Conservation (phyloP, 2,797 vertebrate genomes). For the Urosaurus nigricauda region DNA sequence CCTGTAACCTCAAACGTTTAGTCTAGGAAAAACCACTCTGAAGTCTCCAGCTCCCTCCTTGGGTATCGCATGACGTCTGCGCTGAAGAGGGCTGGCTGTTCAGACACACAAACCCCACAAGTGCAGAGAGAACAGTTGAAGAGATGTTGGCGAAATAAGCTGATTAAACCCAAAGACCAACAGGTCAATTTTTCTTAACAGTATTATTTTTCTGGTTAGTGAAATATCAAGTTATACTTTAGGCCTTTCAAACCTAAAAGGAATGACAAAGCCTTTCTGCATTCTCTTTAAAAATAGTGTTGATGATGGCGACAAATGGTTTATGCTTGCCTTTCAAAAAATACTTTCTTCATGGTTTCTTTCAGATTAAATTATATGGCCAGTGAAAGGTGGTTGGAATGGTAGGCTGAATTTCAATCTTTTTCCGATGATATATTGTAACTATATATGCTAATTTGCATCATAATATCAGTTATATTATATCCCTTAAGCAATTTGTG, state of each 20-base stretch:
- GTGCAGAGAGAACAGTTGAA: conserved; percentile 47
- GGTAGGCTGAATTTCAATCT: conserved; percentile 9
- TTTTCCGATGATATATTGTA: conserved; percentile 5
- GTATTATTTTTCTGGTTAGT: conserved; percentile 66
- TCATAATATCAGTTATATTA: conserved; percentile 36
- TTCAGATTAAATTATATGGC: not conserved
- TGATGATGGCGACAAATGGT: conserved; percentile 33
- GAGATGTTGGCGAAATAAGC: conserved; percentile 70
- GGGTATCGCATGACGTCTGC: conserved; percentile 76
- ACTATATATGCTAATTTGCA: conserved; percentile 24
- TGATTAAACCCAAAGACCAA: conserved; percentile 71
- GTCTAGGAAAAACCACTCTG: conserved; percentile 75
- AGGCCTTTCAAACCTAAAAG: conserved; percentile 45
- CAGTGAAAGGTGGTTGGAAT: conserved; percentile 12
- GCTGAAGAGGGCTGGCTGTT: conserved; percentile 65
- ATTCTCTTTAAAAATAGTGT: conserved; percentile 40
- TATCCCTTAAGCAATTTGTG: conserved; percentile 13
- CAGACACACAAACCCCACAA: conserved; percentile 2
- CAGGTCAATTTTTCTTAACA: conserved; percentile 60
- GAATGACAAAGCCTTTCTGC: not conserved
- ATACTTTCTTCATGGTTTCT: not conserved
- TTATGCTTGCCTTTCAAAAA: conserved; percentile 25
- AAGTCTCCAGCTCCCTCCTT: conserved; percentile 72
- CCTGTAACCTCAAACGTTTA: conserved; percentile 78
- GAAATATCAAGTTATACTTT: conserved; percentile 65